These are phyloP conservation scores for Gnathonemus echidnorhynchus DNA, from an alignment of 2,113 vertebrate genomes.

Conservation along the genomic window DNA sequence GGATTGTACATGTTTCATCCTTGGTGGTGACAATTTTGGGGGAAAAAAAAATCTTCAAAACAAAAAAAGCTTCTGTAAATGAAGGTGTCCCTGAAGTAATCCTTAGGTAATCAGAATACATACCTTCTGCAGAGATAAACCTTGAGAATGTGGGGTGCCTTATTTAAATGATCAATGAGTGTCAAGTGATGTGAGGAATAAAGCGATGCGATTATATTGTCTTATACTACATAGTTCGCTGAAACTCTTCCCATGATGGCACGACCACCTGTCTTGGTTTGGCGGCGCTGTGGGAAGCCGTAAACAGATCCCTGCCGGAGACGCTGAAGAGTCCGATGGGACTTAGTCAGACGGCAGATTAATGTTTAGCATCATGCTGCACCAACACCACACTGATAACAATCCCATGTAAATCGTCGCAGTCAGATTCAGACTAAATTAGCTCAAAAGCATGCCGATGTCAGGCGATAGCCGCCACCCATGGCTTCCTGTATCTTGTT, in stretches of 20 bases:
- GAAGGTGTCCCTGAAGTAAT: neutral
- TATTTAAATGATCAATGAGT: neutral
- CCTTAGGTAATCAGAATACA: neutral
- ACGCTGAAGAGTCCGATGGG: neutral
- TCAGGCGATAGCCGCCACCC: neutral
- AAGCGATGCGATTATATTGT: neutral
- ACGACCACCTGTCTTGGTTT: neutral
- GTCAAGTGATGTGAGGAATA: neutral
- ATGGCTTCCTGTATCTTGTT: neutral
- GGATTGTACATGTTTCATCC: neutral
- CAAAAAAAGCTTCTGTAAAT: neutral
- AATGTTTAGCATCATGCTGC: neutral
- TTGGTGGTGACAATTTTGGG: neutral
- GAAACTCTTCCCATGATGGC: neutral
- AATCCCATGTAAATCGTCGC: neutral
- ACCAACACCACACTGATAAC: neutral
- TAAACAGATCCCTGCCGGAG: neutral
- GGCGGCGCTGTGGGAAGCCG: neutral
- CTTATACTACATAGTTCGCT: neutral
- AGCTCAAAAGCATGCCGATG: neutral
- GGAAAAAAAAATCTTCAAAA: neutral
- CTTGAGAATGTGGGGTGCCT: neutral
- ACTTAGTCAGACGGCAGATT: neutral
- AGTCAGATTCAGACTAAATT: neutral
- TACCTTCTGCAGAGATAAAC: neutral